phyloP scores from a whole-genome alignment of 2,888 invertebrate species.

The Didymodactylos carnosus region DNA sequence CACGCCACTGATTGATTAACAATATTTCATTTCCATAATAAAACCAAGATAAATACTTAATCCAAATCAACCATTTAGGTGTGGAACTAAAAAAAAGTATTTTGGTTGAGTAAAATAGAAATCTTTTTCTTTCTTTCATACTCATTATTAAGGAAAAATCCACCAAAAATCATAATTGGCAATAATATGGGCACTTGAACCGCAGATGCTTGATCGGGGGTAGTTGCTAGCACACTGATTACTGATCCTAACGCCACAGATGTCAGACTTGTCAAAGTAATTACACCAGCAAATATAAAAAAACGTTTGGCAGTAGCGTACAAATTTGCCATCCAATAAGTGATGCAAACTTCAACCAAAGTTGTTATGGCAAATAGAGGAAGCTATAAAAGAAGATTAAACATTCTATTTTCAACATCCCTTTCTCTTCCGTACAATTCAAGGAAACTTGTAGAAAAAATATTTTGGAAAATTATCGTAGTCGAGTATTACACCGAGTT shows the following conservation, averaged over 20 bases:
- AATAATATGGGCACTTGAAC: slow-evolving; percentile 75
- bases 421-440: not conserved
- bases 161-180: slow-evolving; percentile 79
- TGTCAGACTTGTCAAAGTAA: slow-evolving; percentile 61
- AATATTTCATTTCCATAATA: slow-evolving; percentile 72
- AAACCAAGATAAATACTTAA: slow-evolving; percentile 64
- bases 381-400: not conserved
- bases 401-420: slow-evolving; percentile 23
- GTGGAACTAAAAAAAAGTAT: not conserved
- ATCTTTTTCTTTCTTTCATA: not conserved
- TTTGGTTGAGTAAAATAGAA: not conserved
- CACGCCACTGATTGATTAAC: slow-evolving; percentile 62
- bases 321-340: slow-evolving; percentile 53
- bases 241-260: slow-evolving; percentile 62
- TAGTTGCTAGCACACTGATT: slow-evolving; percentile 63
- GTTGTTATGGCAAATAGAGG: slow-evolving; percentile 1
- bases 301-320: slow-evolving; percentile 17
- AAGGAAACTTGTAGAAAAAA: too few species aligned
- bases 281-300: slow-evolving; percentile 39
- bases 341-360: slow-evolving; percentile 55
- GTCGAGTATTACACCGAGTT: too few species aligned
- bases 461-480: too few species aligned
- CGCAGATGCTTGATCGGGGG: slow-evolving; percentile 65
- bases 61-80: slow-evolving; percentile 18
- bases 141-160: slow-evolving; percentile 73